Evolutionary conservation across 2,888 invertebrate species (phyloP), one percentile per base, ranked within the genome.

Genomic region (Pristionchus entomophagus): DNA sequence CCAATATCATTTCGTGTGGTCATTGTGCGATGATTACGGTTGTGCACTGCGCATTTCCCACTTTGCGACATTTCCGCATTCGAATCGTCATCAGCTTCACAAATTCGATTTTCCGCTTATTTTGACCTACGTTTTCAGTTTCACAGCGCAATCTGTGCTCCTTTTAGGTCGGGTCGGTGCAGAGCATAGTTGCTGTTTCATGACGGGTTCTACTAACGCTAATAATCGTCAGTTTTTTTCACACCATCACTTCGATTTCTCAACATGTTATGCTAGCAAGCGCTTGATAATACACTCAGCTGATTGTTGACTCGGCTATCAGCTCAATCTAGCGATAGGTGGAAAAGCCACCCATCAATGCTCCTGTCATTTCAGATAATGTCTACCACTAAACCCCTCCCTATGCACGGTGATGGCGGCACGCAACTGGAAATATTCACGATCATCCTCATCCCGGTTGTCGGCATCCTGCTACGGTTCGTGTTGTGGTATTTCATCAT

Each of bases 391-490:
- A 81, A 81, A 38, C 35, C 53, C 6, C 81, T 83, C 19, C 49
- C 83, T 3, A 62, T 83, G 83, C 84, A 84, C 45, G 84, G 84
- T 14, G 41, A 53, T 49, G 84, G 84, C 8, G 84, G 84, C 4
- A 38, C 84, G 12, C 73, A 73, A 45, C n/a, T 53, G 10, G 84
- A 84, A 26, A 84, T 84, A 2, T 84, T 84, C 73, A 32, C 41
- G 22, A 19, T 73, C 2, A 41, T 84, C 14, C 26, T 51, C 2
- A 53, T 84, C 1, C 84, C 84, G 10, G 84, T 73, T 3, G 73
- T 84, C 14, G 84, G 84, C 3, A 84, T 84, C 69, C 73, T 84
- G 5, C 41, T 84, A n/a, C n/a, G 84, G 84, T 84, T 62, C 10
- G 59, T 41, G 38, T 69, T 69, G 17, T 22, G 14, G 19, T 10